Percentiles rank a stretch among this genome's conserved stretches.
Evolutionary conservation across 1,140 invertebrate genomes (phyloP).

Genomic region (Habropoda laboriosa): DNA sequence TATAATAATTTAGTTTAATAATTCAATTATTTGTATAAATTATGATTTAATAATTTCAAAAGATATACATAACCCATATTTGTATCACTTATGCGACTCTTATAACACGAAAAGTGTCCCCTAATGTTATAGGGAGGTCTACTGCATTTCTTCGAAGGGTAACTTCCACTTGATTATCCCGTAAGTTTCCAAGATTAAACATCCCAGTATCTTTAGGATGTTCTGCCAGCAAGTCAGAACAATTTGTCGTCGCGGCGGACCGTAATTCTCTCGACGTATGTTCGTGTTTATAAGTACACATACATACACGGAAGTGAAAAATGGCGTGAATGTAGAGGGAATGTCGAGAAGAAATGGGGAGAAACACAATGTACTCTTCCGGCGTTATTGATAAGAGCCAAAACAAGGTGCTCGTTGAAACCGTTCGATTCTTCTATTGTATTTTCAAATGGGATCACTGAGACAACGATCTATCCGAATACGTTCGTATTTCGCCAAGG

Average conservation of each 20-base stretch:
- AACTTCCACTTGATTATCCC: conserved; percentile 10
- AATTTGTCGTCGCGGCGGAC: conserved; percentile 17
- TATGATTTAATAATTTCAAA: too few relatives aligned
- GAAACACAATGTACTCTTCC: neutral
- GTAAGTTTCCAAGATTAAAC: too few relatives aligned
- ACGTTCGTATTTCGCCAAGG: neutral
- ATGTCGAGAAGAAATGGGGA: neutral
- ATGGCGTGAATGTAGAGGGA: conserved; percentile 10
- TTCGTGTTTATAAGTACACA: too few relatives aligned
- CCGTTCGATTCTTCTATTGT: neutral
- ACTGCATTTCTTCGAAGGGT: too few relatives aligned
- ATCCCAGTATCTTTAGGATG: neutral
- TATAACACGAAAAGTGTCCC: too few relatives aligned
- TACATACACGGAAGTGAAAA: conserved; percentile 17
- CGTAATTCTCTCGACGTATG: conserved; percentile 3
- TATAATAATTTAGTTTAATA: too few relatives aligned
- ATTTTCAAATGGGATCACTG: neutral
- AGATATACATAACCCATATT: too few relatives aligned
- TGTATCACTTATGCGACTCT: too few relatives aligned
- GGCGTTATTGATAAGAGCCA: conserved; percentile 14
- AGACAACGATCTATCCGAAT: neutral
- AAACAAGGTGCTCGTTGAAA: neutral
- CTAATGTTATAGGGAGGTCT: too few relatives aligned
- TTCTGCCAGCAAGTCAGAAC: neutral
- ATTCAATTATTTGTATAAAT: too few relatives aligned